Conservation (phyloP, 2,888 invertebrate species). For the Cephalotes varians region DNA sequence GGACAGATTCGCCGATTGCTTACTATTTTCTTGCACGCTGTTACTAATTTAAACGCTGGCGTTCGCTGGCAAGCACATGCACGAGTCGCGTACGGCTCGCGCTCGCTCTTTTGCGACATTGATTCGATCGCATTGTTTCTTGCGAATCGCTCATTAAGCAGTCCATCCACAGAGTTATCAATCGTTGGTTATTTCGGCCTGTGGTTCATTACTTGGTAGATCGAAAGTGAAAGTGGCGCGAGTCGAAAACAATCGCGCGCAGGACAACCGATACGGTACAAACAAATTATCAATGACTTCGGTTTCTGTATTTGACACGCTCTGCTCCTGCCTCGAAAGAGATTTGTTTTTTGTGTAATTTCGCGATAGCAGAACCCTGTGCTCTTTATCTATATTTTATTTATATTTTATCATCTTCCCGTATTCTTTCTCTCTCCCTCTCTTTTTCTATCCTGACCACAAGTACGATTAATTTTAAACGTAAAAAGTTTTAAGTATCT, state of each 20-base stretch:
- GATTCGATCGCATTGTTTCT: conserved; percentile 25
- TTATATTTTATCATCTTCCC: neutral
- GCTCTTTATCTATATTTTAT: neutral
- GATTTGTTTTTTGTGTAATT: neutral
- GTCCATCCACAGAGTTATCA: conserved; percentile 18
- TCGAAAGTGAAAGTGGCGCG: conserved; percentile 48
- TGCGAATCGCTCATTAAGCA: conserved; percentile 24
- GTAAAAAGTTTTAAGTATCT: neutral
- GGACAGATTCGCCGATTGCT: conserved; percentile 12
- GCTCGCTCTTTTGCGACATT: conserved; percentile 27
- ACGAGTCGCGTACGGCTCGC: neutral
- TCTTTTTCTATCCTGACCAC: neutral
- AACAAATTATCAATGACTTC: conserved; percentile 15
- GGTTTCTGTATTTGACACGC: neutral
- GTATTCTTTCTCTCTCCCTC: neutral
- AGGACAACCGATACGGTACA: neutral
- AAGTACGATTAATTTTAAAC: neutral
- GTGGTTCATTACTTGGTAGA: conserved; percentile 23
- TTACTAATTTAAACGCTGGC: conserved; percentile 33
- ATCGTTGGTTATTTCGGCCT: conserved; percentile 30
- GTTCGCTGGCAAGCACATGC: conserved; percentile 5
- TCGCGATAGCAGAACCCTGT: neutral
- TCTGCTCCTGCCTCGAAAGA: neutral
- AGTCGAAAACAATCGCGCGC: conserved; percentile 14
- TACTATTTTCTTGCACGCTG: conserved; percentile 45